These are phyloP conservation scores for Cyclargus thomasi DNA, from an alignment of 1,140 invertebrate genomes.

Conservation along the genomic window DNA sequence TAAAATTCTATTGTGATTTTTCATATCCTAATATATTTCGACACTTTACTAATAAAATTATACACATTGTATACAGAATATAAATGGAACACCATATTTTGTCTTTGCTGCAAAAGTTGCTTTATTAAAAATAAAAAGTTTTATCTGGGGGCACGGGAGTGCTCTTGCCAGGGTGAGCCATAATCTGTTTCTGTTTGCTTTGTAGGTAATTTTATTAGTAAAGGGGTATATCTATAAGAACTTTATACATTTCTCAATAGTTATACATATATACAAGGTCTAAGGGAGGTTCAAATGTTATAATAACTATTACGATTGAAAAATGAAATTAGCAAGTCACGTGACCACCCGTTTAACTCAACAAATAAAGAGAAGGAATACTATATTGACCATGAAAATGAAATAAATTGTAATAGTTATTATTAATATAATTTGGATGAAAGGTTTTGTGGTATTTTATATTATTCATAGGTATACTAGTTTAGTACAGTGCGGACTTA, in stretches of 20 bases:
- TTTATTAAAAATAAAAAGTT: too few species aligned
- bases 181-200: too few species aligned
- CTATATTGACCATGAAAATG: too few species aligned
- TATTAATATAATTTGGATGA: background rate
- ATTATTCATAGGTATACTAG: background rate
- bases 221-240: background rate
- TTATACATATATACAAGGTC: background rate
- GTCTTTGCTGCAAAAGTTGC: too few species aligned
- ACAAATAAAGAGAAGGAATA: too few species aligned
- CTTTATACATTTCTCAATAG: conserved; percentile 1
- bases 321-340: too few species aligned
- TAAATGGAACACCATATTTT: too few species aligned
- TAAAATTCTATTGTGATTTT: conserved; percentile 15
- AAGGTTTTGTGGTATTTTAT: background rate
- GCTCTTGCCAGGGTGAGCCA: too few species aligned
- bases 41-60: background rate
- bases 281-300: background rate
- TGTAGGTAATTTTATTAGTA: too few species aligned
- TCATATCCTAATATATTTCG: background rate
- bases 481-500: background rate
- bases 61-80: too few species aligned
- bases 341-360: too few species aligned
- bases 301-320: background rate
- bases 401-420: background rate
- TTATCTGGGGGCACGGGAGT: too few species aligned